Evolutionary conservation across 2,888 invertebrate species (phyloP).

Genomic region (Trichogramma evanescens): DNA sequence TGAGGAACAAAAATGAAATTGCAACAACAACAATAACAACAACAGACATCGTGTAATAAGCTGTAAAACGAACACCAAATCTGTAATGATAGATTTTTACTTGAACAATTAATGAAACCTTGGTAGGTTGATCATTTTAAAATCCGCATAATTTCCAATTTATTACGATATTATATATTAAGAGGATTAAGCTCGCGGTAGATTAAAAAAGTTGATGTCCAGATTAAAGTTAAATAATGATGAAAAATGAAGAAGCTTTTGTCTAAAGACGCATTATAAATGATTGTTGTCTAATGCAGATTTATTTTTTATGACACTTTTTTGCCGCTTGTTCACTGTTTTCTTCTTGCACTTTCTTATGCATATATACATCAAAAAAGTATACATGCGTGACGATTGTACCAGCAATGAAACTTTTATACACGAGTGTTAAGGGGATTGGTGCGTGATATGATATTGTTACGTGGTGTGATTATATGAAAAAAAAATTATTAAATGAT

Average conservation of each 20-base stretch:
- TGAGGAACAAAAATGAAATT: too few species aligned
- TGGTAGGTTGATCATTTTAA: slow-evolving; percentile 14
- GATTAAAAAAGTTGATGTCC: slow-evolving; percentile 4
- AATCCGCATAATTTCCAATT: slow-evolving; percentile 13
- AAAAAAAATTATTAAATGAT: too few species aligned
- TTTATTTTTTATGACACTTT: slow-evolving; percentile 21
- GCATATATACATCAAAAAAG: too few species aligned
- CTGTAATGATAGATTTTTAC: slow-evolving; percentile 35
- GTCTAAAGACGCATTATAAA: slow-evolving; percentile 14
- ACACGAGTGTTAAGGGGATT: too few species aligned
- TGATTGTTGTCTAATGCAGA: slow-evolving; percentile 19
- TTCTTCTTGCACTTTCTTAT: too few species aligned
- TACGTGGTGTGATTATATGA: too few species aligned
- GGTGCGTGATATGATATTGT: too few species aligned
- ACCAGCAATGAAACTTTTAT: too few species aligned
- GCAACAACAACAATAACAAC: not conserved
- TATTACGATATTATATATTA: slow-evolving; percentile 1
- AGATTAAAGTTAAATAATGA: not conserved
- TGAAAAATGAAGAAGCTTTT: not conserved
- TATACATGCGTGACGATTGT: too few species aligned
- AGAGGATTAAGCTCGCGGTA: not conserved
- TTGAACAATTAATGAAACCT: too few species aligned
- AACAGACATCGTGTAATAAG: not conserved
- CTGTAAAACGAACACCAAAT: slow-evolving; percentile 46
- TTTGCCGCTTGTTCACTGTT: slow-evolving; percentile 13